Conservation (phyloP, 2,797 vertebrate genomes). For the Cetoscarus ocellatus region DNA sequence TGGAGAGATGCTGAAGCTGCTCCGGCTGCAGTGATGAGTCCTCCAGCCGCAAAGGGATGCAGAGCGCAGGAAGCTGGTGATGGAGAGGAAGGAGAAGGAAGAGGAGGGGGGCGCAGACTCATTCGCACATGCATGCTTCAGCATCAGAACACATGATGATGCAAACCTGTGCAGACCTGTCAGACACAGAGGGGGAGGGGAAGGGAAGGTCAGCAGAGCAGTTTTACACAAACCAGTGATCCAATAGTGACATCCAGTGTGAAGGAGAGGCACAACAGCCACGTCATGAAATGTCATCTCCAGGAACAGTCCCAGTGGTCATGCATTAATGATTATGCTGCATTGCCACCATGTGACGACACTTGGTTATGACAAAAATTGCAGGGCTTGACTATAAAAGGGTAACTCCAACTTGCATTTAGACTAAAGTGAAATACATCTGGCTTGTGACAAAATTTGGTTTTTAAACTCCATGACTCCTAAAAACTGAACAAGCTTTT, state of each 20-base stretch:
- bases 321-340: slow-evolving; percentile 40
- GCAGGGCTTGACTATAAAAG: neutral
- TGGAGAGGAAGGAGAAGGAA: slow-evolving; percentile 55
- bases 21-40: slow-evolving; percentile 34
- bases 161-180: slow-evolving; percentile 66
- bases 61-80: slow-evolving; percentile 27
- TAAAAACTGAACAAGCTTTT: no score
- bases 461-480: no score
- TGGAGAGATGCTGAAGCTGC: slow-evolving; percentile 62
- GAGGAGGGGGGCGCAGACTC: slow-evolving; percentile 46
- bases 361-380: slow-evolving; percentile 31
- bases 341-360: slow-evolving; percentile 50
- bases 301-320: neutral
- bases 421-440: no score
- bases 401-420: neutral
- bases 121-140: slow-evolving; percentile 63
- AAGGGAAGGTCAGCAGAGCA: slow-evolving; percentile 56
- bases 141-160: slow-evolving; percentile 68
- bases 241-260: slow-evolving; percentile 70
- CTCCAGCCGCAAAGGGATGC: slow-evolving; percentile 31
- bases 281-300: slow-evolving; percentile 22
- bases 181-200: slow-evolving; percentile 62
- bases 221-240: slow-evolving; percentile 32
- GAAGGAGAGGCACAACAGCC: slow-evolving; percentile 42
- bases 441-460: no score